A percentile compares a stretch with the other conserved stretches of the same genome.
Evolutionary conservation across 2,888 invertebrate genomes (phyloP).

Genomic region (Tenodera sinensis): DNA sequence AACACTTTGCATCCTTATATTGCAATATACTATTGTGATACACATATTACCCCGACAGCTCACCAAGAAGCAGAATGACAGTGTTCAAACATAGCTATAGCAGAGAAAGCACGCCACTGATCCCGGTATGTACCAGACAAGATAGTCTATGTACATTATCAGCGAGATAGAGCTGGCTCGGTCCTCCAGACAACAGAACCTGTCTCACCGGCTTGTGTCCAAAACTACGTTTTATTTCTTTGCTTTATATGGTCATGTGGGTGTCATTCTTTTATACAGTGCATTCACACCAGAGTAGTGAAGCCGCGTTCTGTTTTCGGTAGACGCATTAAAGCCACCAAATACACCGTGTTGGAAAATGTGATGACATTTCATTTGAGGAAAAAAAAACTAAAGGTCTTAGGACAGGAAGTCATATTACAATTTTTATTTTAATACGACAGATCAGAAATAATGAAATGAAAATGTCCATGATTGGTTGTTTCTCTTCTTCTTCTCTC

Average conservation of each 20-base stretch:
- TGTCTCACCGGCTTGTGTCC: neutral
- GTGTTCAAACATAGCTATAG: too few relatives aligned
- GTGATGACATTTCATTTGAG: neutral
- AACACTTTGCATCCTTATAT: too few relatives aligned
- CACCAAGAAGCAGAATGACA: too few relatives aligned
- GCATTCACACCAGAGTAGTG: neutral
- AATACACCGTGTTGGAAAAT: neutral
- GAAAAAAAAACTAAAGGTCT: too few relatives aligned
- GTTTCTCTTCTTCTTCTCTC: too few relatives aligned
- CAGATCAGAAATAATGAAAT: too few relatives aligned
- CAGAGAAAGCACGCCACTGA: neutral
- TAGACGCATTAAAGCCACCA: neutral
- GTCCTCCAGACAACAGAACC: neutral
- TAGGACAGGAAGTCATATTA: too few relatives aligned
- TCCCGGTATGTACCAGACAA: neutral
- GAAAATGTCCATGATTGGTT: too few relatives aligned
- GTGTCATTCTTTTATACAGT: slow-evolving; percentile 16
- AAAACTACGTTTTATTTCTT: slow-evolving; percentile 8
- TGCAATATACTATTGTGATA: too few relatives aligned
- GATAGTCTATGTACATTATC: neutral
- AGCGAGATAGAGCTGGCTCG: neutral
- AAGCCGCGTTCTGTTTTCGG: neutral
- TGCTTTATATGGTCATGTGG: slow-evolving; percentile 17
- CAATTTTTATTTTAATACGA: too few relatives aligned
- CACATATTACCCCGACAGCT: too few relatives aligned